Conservation (phyloP, 2,888 invertebrate species). For the Pheosia tremula region DNA sequence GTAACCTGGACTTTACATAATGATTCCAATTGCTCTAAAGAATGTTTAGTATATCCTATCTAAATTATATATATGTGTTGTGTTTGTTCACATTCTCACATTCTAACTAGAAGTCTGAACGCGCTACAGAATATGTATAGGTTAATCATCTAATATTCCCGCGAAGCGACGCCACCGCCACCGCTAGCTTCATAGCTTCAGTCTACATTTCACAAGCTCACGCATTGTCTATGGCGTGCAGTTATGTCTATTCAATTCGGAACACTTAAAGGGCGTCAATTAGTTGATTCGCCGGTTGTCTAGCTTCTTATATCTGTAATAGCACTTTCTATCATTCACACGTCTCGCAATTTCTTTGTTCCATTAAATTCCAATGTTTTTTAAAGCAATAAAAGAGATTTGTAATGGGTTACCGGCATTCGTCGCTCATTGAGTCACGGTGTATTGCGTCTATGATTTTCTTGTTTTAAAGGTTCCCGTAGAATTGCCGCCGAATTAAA, state of each 20-base stretch:
- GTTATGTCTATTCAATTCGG: constrained; percentile 54
- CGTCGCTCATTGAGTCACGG: constrained; percentile 39
- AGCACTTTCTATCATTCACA: constrained; percentile 51
- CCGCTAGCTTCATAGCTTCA: constrained; percentile 31
- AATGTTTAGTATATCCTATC: too few relatives aligned
- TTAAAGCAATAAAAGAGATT: constrained; percentile 40
- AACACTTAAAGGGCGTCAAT: constrained; percentile 68
- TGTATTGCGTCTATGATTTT: constrained; percentile 34
- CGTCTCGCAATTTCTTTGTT: constrained; percentile 54
- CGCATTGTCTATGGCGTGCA: constrained; percentile 40
- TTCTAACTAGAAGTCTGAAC: neutral
- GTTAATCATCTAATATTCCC: neutral
- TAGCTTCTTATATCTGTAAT: constrained; percentile 47
- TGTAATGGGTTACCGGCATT: constrained; percentile 43
- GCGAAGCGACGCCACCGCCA: neutral
- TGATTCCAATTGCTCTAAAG: too few relatives aligned
- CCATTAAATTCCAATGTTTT: constrained; percentile 42
- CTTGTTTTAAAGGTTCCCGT: constrained; percentile 20
- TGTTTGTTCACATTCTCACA: too few relatives aligned
- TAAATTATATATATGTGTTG: too few relatives aligned
- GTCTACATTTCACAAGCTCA: constrained; percentile 34
- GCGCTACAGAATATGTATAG: neutral
- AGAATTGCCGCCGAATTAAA: neutral
- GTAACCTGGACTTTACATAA: too few relatives aligned
- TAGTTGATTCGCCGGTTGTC: constrained; percentile 54